Evolutionary conservation across 1,140 invertebrate species (phyloP).

Genomic region (Halyomorpha halys): DNA sequence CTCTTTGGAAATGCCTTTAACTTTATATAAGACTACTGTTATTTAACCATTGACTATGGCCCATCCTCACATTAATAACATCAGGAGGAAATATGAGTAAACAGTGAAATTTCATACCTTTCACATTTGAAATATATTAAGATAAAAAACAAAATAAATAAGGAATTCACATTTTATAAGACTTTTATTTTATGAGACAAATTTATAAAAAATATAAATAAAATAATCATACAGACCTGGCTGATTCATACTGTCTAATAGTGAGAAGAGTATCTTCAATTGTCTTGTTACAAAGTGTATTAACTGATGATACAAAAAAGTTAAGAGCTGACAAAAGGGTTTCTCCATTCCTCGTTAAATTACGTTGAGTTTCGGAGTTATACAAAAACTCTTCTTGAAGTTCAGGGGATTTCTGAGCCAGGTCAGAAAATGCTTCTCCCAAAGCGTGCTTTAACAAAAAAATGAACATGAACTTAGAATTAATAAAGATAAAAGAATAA

Average conservation of each 20-base stretch:
- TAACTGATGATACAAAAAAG: conserved; percentile 91
- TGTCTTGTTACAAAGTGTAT: conserved; percentile 91
- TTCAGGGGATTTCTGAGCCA: conserved; percentile 89
- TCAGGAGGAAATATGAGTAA: too few relatives aligned
- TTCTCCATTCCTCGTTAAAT: conserved; percentile 89
- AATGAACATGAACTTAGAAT: too few relatives aligned
- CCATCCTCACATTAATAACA: too few relatives aligned
- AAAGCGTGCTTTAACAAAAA: conserved; percentile 53
- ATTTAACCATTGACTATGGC: too few relatives aligned
- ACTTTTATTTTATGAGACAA: too few relatives aligned
- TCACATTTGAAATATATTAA: too few relatives aligned
- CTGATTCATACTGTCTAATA: conserved; percentile 83
- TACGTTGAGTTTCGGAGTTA: conserved; percentile 90
- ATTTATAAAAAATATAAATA: background rate
- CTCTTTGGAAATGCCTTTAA: too few relatives aligned
- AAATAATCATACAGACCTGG: conserved; percentile 48
- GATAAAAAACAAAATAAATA: too few relatives aligned
- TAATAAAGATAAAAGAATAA: conserved; percentile 3
- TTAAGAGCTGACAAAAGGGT: conserved; percentile 81
- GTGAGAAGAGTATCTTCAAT: conserved; percentile 93
- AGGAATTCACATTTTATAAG: too few relatives aligned
- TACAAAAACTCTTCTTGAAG: conserved; percentile 89
- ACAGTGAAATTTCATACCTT: too few relatives aligned
- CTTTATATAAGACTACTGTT: too few relatives aligned
- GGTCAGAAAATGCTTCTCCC: conserved; percentile 85